Conservation (phyloP, 1,140 invertebrate genomes). For the Drosophila quadrilineata region DNA sequence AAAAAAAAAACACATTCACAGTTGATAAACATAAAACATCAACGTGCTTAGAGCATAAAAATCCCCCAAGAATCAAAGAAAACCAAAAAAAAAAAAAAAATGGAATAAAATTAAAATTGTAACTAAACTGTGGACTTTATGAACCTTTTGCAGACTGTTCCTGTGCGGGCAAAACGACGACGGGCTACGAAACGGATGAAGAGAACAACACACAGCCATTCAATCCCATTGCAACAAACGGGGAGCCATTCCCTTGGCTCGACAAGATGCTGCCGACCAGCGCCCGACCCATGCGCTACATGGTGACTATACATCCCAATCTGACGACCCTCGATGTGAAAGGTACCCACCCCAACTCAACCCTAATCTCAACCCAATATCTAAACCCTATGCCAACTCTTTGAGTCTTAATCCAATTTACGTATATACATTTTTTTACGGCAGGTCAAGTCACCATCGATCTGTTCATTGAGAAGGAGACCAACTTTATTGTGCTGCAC, state of each 20-base stretch:
- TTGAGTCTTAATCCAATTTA: constrained; percentile 39
- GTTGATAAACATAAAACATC: constrained; percentile 58
- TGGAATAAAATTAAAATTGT: constrained; percentile 3
- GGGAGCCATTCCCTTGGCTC: constrained; percentile 94
- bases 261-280: constrained; percentile 91
- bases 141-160: constrained; percentile 85
- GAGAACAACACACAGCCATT: constrained; percentile 84
- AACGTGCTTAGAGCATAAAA: constrained; percentile 61
- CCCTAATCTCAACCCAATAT: background rate
- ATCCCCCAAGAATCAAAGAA: constrained; percentile 36
- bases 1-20: too few relatives aligned
- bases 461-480: constrained; percentile 91
- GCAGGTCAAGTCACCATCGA: constrained; percentile 92
- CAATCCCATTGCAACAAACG: constrained; percentile 88
- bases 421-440: constrained; percentile 55
- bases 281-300: constrained; percentile 91
- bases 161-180: constrained; percentile 86
- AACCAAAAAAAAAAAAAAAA: constrained; percentile 17
- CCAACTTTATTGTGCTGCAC: constrained; percentile 95
- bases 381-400: background rate
- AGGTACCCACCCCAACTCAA: constrained; percentile 83
- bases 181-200: constrained; percentile 84
- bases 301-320: constrained; percentile 96
- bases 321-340: constrained; percentile 93
- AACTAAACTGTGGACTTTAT: constrained; percentile 30